phyloP scores from a whole-genome alignment of 1,140 invertebrate genomes.

The Microplitis mediator region DNA sequence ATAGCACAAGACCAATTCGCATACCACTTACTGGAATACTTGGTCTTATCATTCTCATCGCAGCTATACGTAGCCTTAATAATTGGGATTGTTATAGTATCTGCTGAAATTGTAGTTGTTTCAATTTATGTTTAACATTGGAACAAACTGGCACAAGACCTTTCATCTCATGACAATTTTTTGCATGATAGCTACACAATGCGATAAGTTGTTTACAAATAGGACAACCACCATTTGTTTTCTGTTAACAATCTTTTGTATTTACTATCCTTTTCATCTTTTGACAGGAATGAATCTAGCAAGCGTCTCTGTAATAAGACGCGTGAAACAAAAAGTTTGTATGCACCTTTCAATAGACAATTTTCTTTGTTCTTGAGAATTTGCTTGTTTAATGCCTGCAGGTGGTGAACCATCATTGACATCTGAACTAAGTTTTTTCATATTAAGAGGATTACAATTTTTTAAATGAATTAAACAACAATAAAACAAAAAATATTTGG shows the following conservation, averaged over 20 bases:
- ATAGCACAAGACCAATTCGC: slow-evolving; percentile 15
- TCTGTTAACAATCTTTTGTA: slow-evolving; percentile 94
- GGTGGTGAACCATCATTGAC: slow-evolving; percentile 91
- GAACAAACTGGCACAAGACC: slow-evolving; percentile 98
- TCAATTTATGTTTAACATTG: slow-evolving; percentile 96
- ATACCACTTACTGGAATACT: slow-evolving; percentile 56
- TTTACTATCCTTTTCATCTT: slow-evolving; percentile 99
- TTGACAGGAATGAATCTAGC: slow-evolving; percentile 91
- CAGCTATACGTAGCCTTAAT: slow-evolving; percentile 84
- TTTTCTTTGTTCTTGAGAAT: slow-evolving; percentile 88
- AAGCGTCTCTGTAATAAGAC: slow-evolving; percentile 96
- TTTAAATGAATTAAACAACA: too few relatives aligned
- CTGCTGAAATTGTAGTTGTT: slow-evolving; percentile 95
- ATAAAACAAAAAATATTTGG: too few relatives aligned
- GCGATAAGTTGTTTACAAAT: slow-evolving; percentile 99
- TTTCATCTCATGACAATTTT: slow-evolving; percentile 95
- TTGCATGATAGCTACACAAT: slow-evolving; percentile 97
- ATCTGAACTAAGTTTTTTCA: slow-evolving; percentile 96
- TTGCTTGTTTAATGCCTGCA: slow-evolving; percentile 84
- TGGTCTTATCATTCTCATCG: slow-evolving; percentile 75
- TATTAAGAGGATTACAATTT: slow-evolving; percentile 93
- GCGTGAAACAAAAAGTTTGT: slow-evolving; percentile 96
- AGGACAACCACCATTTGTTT: slow-evolving; percentile 94
- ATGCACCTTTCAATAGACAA: slow-evolving; percentile 97
- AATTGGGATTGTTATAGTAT: slow-evolving; percentile 78